Evolutionary conservation across 2,888 invertebrate species (phyloP).

Genomic region (Yponomeuta evonymella): DNA sequence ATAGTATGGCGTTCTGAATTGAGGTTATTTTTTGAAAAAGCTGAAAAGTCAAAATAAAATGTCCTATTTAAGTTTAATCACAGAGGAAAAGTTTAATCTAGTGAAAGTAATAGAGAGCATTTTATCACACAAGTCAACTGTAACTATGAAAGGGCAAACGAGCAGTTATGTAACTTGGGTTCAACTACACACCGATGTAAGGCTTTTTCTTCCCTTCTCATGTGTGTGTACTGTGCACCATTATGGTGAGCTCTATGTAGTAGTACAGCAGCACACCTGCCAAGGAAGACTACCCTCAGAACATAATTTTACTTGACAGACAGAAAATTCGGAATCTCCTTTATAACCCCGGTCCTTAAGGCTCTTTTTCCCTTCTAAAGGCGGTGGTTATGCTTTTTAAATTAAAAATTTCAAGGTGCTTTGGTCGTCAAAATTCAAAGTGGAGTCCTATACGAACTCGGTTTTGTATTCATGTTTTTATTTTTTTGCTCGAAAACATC

Average conservation of each 20-base stretch:
- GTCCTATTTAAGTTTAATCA: too few species aligned
- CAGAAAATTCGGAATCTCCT: background rate
- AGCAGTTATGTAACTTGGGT: conserved; percentile 37
- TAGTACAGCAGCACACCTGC: conserved; percentile 28
- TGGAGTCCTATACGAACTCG: conserved; percentile 9
- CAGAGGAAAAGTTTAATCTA: too few species aligned
- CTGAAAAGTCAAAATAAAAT: too few species aligned
- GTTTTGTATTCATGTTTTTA: conserved; percentile 38
- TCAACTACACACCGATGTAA: conserved; percentile 5
- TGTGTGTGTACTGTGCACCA: background rate
- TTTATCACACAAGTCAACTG: conserved; percentile 25
- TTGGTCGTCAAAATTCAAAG: conserved; percentile 10
- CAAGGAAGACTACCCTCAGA: background rate
- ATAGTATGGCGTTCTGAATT: background rate
- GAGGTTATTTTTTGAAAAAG: too few species aligned
- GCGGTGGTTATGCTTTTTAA: background rate
- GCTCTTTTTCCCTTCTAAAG: background rate
- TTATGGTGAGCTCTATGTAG: conserved; percentile 10
- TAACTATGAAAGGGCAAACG: conserved; percentile 47
- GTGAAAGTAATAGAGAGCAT: conserved; percentile 37
- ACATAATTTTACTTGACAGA: background rate
- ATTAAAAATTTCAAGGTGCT: background rate
- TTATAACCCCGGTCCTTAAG: background rate
- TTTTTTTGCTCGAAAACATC: conserved; percentile 47
- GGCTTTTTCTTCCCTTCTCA: conserved; percentile 7